Percentiles rank a stretch among this genome's conserved stretches.
phyloP scores from a whole-genome alignment of 2,888 invertebrate species.

The Pachliopta kotzebuea region DNA sequence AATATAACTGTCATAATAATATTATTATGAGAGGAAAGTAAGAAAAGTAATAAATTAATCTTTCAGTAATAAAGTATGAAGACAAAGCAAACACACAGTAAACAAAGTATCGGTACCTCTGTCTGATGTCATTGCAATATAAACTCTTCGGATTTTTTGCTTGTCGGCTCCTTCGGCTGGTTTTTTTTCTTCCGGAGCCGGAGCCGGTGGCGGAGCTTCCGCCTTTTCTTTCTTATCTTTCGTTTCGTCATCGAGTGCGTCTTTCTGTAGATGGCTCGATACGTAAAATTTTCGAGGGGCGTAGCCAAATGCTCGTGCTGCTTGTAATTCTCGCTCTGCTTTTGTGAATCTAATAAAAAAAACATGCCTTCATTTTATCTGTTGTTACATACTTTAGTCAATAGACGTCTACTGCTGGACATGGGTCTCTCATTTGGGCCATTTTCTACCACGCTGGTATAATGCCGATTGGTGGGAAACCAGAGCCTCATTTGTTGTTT shows the following conservation, averaged over 20 bases:
- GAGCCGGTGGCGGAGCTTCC: constrained; percentile 47
- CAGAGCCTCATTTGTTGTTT: too few relatives aligned
- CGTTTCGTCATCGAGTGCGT: constrained; percentile 42
- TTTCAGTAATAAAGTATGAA: background rate
- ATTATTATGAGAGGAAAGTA: background rate
- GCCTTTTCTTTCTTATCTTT: constrained; percentile 33
- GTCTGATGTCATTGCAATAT: constrained; percentile 87
- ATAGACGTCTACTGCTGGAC: too few relatives aligned
- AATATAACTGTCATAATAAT: background rate
- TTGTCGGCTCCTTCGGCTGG: constrained; percentile 42
- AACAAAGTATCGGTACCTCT: constrained; percentile 59
- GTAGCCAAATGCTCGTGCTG: constrained; percentile 86
- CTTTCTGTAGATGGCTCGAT: constrained; percentile 52
- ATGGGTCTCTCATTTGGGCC: too few relatives aligned
- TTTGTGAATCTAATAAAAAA: constrained; percentile 81
- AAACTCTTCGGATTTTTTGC: constrained; percentile 58
- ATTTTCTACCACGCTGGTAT: too few relatives aligned
- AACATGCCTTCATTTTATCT: too few relatives aligned
- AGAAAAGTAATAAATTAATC: background rate
- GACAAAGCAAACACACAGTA: background rate
- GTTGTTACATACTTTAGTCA: too few relatives aligned
- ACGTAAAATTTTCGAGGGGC: constrained; percentile 85
- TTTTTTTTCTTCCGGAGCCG: constrained; percentile 53
- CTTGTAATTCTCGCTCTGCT: constrained; percentile 86
- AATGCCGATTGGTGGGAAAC: too few relatives aligned